phyloP scores from a whole-genome alignment of 2,888 invertebrate genomes.

The Neoascia interrupta region DNA sequence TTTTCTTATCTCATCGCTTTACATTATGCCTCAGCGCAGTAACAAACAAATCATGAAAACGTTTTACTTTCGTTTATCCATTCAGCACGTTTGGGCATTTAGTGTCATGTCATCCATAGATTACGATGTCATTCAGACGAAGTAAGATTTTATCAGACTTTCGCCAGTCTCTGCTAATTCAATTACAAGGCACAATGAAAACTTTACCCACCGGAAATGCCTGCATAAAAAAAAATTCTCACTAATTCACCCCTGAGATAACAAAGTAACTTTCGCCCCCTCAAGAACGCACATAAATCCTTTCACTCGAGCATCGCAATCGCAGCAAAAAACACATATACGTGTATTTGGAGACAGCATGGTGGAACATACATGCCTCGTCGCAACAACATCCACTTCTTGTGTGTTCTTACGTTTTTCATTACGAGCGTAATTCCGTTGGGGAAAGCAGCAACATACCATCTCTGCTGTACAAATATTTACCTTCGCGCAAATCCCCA shows the following conservation, averaged over 20 bases:
- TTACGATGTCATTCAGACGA: constrained; percentile 24
- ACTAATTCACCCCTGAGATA: constrained; percentile 21
- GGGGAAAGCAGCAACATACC: not conserved
- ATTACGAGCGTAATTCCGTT: constrained; percentile 26
- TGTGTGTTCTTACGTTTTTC: constrained; percentile 11
- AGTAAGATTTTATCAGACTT: constrained; percentile 5
- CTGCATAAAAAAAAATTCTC: constrained; percentile 2
- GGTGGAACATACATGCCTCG: constrained; percentile 5
- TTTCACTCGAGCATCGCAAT: constrained; percentile 32
- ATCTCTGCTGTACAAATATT: constrained; percentile 4
- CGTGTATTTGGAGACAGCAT: constrained; percentile 33
- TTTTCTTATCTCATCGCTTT: too few relatives aligned
- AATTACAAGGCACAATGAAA: constrained; percentile 26
- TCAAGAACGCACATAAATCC: constrained; percentile 33
- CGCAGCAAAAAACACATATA: constrained; percentile 4
- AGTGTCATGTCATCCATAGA: constrained; percentile 10
- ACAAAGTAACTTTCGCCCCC: constrained; percentile 24
- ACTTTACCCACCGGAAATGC: constrained; percentile 8
- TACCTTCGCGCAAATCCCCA: constrained; percentile 37
- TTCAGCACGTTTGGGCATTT: not conserved
- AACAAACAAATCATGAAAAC: not conserved
- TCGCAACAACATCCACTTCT: not conserved
- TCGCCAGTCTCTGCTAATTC: constrained; percentile 21
- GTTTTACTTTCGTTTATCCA: not conserved
- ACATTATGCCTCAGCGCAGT: too few relatives aligned